Percentiles rank a stretch among this genome's conserved stretches.
These are phyloP conservation scores for Peromyscus attwateri DNA, from an alignment of 2,797 vertebrate genomes.

Conservation along the genomic window DNA sequence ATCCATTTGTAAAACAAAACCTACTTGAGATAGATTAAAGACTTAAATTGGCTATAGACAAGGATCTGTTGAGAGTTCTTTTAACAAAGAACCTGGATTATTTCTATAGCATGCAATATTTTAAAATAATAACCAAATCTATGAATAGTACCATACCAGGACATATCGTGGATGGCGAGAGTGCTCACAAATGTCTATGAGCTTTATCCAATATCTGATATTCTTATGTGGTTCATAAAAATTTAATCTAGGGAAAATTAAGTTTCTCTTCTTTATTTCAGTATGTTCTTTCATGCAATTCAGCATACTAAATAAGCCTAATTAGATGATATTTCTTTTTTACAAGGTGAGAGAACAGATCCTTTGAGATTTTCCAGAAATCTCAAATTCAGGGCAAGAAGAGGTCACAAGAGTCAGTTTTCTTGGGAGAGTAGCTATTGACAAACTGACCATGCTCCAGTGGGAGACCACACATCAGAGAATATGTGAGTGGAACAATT, in stretches of 20 bases:
- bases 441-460: neutral
- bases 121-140: conserved; percentile 6
- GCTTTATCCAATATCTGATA: neutral
- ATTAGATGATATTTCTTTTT: neutral
- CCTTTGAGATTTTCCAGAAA: neutral
- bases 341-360: neutral
- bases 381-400: neutral
- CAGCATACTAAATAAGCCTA: neutral
- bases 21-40: neutral
- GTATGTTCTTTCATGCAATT: neutral
- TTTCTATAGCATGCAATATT: neutral
- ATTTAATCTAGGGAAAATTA: neutral
- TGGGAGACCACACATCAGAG: neutral
- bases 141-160: neutral
- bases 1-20: neutral
- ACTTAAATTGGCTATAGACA: neutral
- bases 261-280: neutral
- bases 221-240: neutral
- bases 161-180: neutral
- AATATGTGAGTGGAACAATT: neutral
- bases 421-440: neutral
- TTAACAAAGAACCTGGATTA: neutral
- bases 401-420: neutral
- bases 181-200: neutral
- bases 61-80: neutral